Evolutionary conservation across 2,888 invertebrate species (phyloP).

Genomic region (Leistus spinibarbis): DNA sequence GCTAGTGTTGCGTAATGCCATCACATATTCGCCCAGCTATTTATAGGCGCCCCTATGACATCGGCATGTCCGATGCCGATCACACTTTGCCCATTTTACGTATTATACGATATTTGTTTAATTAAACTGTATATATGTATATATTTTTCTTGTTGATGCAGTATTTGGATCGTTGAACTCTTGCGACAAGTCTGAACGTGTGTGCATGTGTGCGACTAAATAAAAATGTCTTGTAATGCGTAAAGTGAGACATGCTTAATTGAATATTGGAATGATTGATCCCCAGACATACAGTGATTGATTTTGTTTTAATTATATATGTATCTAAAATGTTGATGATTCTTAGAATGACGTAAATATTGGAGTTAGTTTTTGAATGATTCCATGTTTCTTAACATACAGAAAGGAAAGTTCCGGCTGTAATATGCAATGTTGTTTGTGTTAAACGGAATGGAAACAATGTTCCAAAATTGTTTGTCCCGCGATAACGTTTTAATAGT

Average conservation of each 20-base stretch:
- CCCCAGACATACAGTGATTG: too few relatives aligned
- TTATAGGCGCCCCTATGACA: background rate
- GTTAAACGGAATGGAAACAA: background rate
- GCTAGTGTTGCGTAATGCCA: background rate
- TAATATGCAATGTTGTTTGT: too few relatives aligned
- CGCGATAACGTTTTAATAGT: background rate
- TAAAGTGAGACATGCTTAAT: too few relatives aligned
- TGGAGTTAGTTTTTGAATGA: too few relatives aligned
- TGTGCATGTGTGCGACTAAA: slow-evolving; percentile 9
- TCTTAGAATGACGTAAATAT: too few relatives aligned
- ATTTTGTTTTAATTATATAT: too few relatives aligned
- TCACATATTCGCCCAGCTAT: background rate
- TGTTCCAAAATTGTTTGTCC: background rate
- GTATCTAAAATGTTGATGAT: too few relatives aligned
- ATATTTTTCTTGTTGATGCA: slow-evolving; percentile 17
- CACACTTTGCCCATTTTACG: background rate
- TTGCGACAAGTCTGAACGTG: slow-evolving; percentile 20
- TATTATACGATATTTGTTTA: too few relatives aligned
- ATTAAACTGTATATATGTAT: too few relatives aligned
- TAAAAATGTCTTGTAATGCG: background rate
- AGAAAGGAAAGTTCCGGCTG: too few relatives aligned
- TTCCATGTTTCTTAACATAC: too few relatives aligned
- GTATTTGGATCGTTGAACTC: slow-evolving; percentile 35
- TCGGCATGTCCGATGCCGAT: background rate
- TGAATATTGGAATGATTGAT: too few relatives aligned